Conservation (phyloP, 2,888 invertebrate species). For the Himalopsyche kuldschensis region DNA sequence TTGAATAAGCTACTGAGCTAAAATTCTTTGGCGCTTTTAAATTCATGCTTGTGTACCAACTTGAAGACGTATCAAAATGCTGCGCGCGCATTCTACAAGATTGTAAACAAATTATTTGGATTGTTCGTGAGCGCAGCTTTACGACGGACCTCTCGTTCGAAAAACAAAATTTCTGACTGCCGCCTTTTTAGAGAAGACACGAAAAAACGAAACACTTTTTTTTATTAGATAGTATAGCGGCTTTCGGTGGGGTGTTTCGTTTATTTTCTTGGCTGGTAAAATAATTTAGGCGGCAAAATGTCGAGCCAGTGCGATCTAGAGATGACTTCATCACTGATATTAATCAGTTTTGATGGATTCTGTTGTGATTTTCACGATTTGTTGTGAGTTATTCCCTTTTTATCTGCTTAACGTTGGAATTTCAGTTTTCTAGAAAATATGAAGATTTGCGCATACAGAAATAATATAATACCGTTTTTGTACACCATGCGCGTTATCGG, state of each 20-base stretch:
- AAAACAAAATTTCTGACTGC: neutral
- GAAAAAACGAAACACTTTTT: neutral
- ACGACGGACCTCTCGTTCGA: neutral
- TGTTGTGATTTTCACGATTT: no score
- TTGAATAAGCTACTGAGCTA: no score
- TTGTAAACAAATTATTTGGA: conserved; percentile 30
- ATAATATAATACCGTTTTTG: no score
- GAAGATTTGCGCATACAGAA: no score
- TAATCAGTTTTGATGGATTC: neutral
- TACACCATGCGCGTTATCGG: no score
- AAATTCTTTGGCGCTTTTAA: no score
- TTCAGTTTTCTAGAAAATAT: no score
- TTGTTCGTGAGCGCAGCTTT: conserved; percentile 16
- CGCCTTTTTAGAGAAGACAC: neutral
- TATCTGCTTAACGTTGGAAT: no score
- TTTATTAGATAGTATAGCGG: neutral
- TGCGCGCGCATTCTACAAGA: conserved; percentile 28
- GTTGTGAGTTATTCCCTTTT: no score
- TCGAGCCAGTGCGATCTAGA: neutral
- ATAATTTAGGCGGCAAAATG: neutral
- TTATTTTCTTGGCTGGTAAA: neutral
- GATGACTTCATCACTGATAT: neutral
- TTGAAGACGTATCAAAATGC: neutral
- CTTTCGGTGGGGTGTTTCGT: neutral
- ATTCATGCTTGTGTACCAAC: neutral